Base-by-base conservation (phyloP, 2,113 vertebrate genomes). In the Gymnorhina tibicen region DNA sequence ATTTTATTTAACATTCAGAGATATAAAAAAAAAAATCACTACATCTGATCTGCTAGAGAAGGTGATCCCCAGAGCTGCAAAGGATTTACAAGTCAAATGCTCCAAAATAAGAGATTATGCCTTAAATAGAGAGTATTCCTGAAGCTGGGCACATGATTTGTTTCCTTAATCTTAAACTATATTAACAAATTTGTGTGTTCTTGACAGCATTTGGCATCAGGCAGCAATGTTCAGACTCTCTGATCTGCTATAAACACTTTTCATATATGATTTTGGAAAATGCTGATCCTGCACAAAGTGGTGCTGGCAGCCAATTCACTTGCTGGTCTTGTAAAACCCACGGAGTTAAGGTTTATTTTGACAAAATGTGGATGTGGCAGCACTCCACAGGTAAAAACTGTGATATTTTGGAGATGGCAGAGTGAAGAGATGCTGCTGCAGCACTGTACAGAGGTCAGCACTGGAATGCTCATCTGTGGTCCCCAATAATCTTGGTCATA, bases 401-500 rank as follows among this genome's bases (percentile, higher is more conserved):
- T 5, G 50, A 2, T 32, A 14, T 35, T 77, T 77, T 56, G 39
- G 67, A 87, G 87, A 46, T 0, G 1, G 50, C 10, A 44, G 69
- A 77, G 41, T 11, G 35, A 49, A 52, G 78, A 55, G 68, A 52
- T 44, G 49, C 50, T 83, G 83, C 79, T 75, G 69, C 64, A 74
- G 84, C 30, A 7, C 24, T 16, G 42, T 9, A 17, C 3, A 16
- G n/a, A 85, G 20, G 22, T 46, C 17, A 23, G 33, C 53, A 63
- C 7, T 19, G 35, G 21, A 73, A 64, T 9, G 11, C 15, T 53
- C 14, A 1, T 4, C 41, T 58, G 52, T 52, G 24, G 11, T n/a
- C 35, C 52, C n/a, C 8, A 17, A 1, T 11, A 78, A 70, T 41
- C 52, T 70, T 37, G 17, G 11, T 52, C 0, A 0, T n/a, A 16